A percentile compares a stretch with the other conserved stretches of the same genome.
Evolutionary conservation across 2,888 invertebrate species (phyloP).

Genomic region (Zygaena filipendulae): DNA sequence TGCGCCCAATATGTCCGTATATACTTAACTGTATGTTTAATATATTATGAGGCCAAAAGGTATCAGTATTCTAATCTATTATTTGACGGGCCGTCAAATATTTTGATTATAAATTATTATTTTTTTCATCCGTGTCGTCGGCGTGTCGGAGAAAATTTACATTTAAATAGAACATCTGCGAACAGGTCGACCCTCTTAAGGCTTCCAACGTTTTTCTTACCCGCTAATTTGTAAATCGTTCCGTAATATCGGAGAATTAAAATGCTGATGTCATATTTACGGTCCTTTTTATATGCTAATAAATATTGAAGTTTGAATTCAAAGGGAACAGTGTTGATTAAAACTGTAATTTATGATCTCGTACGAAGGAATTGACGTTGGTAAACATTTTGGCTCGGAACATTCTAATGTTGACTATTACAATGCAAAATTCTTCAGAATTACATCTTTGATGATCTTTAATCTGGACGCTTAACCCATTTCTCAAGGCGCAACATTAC

Average conservation of each 20-base stretch:
- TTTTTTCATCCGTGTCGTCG: slow-evolving; percentile 55
- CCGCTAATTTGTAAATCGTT: slow-evolving; percentile 67
- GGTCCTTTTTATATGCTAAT: slow-evolving; percentile 65
- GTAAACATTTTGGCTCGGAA: too few relatives aligned
- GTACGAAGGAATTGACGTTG: too few relatives aligned
- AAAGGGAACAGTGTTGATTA: slow-evolving; percentile 46
- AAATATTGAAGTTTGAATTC: slow-evolving; percentile 31
- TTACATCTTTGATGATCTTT: slow-evolving; percentile 52
- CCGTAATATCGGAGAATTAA: slow-evolving; percentile 66
- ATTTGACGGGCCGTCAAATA: slow-evolving; percentile 40
- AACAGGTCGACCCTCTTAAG: slow-evolving; percentile 58
- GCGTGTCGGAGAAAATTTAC: slow-evolving; percentile 58
- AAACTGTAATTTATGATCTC: too few relatives aligned
- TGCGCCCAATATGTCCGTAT: too few relatives aligned
- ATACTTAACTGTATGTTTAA: too few relatives aligned
- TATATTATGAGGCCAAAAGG: too few relatives aligned
- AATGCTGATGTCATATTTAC: slow-evolving; percentile 68
- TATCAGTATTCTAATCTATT: slow-evolving; percentile 17
- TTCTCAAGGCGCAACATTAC: slow-evolving; percentile 51
- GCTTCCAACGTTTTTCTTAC: slow-evolving; percentile 59
- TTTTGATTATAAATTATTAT: slow-evolving; percentile 50
- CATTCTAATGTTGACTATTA: slow-evolving; percentile 38
- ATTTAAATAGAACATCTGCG: slow-evolving; percentile 69
- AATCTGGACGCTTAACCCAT: slow-evolving; percentile 56
- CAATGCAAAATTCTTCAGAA: slow-evolving; percentile 45